A percentile compares a stretch with the other conserved stretches of the same genome.
Conservation (phyloP, 2,888 invertebrate species). For the Megalurothrips usitatus region DNA sequence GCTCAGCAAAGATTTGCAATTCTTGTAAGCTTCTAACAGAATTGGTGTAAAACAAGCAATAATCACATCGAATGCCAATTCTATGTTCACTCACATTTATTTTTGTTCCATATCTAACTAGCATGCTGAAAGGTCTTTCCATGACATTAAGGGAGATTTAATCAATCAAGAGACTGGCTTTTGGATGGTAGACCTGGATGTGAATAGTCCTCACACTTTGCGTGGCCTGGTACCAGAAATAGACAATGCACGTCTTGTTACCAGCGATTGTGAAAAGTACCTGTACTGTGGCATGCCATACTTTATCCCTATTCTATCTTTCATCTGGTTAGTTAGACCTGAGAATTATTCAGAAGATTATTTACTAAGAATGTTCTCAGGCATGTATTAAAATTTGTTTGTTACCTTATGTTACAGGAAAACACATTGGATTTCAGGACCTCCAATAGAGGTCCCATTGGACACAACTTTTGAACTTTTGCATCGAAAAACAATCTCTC, state of each 20-base stretch:
- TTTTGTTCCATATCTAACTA: conserved; percentile 42
- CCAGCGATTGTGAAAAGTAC: conserved; percentile 56
- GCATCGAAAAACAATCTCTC: conserved; percentile 45
- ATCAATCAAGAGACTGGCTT: conserved; percentile 54
- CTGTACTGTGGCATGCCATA: conserved; percentile 77
- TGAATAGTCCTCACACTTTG: conserved; percentile 62
- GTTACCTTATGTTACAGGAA: conserved; percentile 44
- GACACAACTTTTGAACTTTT: conserved; percentile 51
- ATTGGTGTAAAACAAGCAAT: conserved; percentile 30
- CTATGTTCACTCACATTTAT: conserved; percentile 33
- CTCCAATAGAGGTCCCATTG: conserved; percentile 50
- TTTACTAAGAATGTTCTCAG: background rate
- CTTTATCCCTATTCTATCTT: conserved; percentile 66
- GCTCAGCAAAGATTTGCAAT: conserved; percentile 73
- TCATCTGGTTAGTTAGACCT: conserved; percentile 52
- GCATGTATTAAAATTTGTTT: background rate
- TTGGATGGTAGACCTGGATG: conserved; percentile 73
- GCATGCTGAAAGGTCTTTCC: conserved; percentile 61
- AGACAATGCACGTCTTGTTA: conserved; percentile 47
- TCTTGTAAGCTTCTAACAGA: conserved; percentile 51
- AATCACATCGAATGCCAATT: conserved; percentile 8
- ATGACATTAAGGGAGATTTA: conserved; percentile 50
- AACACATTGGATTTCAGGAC: conserved; percentile 58
- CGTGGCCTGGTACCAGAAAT: conserved; percentile 54
- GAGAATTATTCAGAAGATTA: conserved; percentile 27